phyloP scores from a whole-genome alignment of 2,888 invertebrate species.

The Drosophila borealis region DNA sequence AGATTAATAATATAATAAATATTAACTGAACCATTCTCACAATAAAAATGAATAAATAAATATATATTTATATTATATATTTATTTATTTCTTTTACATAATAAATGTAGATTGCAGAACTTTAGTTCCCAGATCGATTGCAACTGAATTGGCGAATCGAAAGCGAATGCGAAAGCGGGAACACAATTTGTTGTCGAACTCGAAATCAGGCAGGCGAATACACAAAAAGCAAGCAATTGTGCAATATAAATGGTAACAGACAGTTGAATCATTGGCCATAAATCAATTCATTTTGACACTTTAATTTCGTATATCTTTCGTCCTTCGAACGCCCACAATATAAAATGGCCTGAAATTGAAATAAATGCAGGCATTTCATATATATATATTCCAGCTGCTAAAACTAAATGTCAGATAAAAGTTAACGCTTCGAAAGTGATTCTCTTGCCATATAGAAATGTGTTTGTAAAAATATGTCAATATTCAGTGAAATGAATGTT shows the following conservation, averaged over 20 bases:
- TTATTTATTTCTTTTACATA: no score
- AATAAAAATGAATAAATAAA: no score
- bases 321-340: conserved; percentile 7
- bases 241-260: conserved; percentile 37
- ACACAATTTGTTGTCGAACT: conserved; percentile 9
- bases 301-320: conserved; percentile 55
- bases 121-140: no score
- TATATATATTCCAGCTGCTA: background rate
- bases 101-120: no score
- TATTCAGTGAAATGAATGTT: conserved; percentile 36
- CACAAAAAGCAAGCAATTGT: conserved; percentile 24
- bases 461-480: conserved; percentile 1
- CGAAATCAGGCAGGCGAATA: conserved; percentile 20
- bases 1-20: no score
- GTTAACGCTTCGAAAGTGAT: background rate
- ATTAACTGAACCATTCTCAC: no score
- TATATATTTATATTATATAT: no score
- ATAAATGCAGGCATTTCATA: no score
- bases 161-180: conserved; percentile 19
- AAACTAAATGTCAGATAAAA: background rate
- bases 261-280: conserved; percentile 57
- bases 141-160: conserved; percentile 5
- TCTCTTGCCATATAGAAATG: conserved; percentile 13
- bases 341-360: conserved; percentile 11
- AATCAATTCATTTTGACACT: conserved; percentile 72